phyloP scores from a whole-genome alignment of 2,797 vertebrate species.

The Betta splendens region DNA sequence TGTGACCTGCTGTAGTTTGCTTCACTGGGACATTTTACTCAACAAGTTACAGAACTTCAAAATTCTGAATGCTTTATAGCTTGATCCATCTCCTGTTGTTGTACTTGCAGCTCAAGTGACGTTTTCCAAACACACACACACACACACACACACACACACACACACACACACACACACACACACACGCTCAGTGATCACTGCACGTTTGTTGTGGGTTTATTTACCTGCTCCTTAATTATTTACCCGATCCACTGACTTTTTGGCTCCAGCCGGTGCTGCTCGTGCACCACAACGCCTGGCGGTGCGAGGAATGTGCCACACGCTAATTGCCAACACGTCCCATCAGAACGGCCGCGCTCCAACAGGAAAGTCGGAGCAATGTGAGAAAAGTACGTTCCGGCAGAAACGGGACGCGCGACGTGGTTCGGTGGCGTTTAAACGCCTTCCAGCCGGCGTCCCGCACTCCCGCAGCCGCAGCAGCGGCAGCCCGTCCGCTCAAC shows the following conservation, averaged over 20 bases:
- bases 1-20: too few relatives aligned
- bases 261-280: conserved; percentile 12
- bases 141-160: too few relatives aligned
- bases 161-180: too few relatives aligned
- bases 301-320: conserved; percentile 64
- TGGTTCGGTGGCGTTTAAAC: conserved; percentile 32
- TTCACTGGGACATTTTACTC: not conserved
- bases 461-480: conserved; percentile 34
- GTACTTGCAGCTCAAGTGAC: not conserved
- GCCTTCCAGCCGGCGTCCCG: conserved; percentile 27
- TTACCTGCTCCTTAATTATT: not conserved
- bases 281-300: conserved; percentile 39
- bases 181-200: too few relatives aligned
- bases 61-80: not conserved
- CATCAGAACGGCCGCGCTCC: conserved; percentile 62
- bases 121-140: conserved; percentile 1
- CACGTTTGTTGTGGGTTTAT: too few relatives aligned
- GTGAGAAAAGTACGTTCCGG: conserved; percentile 58
- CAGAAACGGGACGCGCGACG: conserved; percentile 54
- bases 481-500: conserved; percentile 41
- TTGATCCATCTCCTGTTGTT: not conserved
- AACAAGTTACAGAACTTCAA: not conserved
- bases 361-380: conserved; percentile 70
- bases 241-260: not conserved
- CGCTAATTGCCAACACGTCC: conserved; percentile 73